Conservation (phyloP, 2,888 invertebrate species). For the Chymomyza fuscimana region DNA sequence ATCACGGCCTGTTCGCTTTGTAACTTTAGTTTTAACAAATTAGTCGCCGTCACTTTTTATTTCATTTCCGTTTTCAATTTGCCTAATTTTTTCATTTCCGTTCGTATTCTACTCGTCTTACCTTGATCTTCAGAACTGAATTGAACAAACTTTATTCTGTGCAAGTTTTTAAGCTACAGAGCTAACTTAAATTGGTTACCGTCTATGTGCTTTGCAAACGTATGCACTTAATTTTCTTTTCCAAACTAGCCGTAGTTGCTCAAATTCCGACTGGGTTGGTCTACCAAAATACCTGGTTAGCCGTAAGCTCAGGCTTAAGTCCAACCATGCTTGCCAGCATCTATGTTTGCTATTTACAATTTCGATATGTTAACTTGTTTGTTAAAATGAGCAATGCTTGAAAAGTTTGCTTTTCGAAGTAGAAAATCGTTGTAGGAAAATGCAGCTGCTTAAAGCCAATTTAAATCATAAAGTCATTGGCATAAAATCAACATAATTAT, state of each 20-base stretch:
- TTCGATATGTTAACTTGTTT: neutral
- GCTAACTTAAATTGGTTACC: no score
- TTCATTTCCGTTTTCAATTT: no score
- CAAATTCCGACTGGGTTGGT: neutral
- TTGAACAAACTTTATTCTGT: no score
- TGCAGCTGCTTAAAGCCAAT: neutral
- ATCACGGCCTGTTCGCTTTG: no score
- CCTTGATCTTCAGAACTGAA: no score
- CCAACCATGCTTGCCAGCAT: neutral
- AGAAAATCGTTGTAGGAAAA: neutral
- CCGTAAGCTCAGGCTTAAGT: neutral
- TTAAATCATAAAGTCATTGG: constrained; percentile 10
- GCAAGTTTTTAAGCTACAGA: no score
- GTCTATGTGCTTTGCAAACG: no score
- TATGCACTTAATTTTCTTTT: neutral
- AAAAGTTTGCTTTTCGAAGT: neutral
- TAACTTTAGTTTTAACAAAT: no score
- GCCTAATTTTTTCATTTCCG: no score
- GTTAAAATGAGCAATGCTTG: neutral
- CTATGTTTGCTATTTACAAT: neutral
- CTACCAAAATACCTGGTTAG: neutral
- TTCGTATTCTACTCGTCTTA: no score
- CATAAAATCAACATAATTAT: constrained; percentile 70
- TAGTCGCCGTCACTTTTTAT: no score
- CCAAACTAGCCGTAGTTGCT: neutral